Conservation (phyloP, 64 coral and sea anemone species). For the Trachythela sp. region DNA sequence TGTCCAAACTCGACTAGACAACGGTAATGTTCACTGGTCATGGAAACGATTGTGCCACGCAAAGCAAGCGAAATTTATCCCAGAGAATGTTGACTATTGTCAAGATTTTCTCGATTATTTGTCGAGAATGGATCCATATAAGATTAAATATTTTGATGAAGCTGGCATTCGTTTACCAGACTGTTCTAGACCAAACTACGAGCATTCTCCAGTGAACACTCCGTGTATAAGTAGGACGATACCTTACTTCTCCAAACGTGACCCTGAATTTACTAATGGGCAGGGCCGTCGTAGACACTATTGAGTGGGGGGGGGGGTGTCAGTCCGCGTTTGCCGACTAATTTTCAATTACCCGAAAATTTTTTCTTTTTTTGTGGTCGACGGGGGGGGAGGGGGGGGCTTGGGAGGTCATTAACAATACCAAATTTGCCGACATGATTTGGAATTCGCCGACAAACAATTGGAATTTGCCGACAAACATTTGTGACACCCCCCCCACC, state of each 20-base stretch:
- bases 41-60: conserved; percentile 10
- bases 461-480: no score
- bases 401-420: no score
- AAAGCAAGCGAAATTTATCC: conserved; percentile 38
- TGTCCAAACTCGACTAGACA: neutral
- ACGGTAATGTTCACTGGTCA: conserved; percentile 28
- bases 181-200: conserved; percentile 22
- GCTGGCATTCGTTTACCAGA: conserved; percentile 32
- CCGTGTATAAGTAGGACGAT: neutral
- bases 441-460: no score
- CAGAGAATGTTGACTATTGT: conserved; percentile 11
- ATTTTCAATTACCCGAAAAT: no score
- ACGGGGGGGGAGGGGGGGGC: no score
- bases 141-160: conserved; percentile 33
- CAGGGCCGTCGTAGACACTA: no score
- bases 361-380: no score
- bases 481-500: no score
- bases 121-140: conserved; percentile 40
- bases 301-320: no score
- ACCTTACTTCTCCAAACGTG: conserved; percentile 18
- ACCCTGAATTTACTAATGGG: conserved; percentile 56
- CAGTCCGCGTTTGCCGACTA: no score
- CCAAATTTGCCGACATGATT: no score
- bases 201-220: conserved; percentile 19
- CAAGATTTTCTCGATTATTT: conserved; percentile 36